Evolutionary conservation across 2,888 invertebrate genomes (phyloP).

Genomic region (Pristionchus entomophagus): DNA sequence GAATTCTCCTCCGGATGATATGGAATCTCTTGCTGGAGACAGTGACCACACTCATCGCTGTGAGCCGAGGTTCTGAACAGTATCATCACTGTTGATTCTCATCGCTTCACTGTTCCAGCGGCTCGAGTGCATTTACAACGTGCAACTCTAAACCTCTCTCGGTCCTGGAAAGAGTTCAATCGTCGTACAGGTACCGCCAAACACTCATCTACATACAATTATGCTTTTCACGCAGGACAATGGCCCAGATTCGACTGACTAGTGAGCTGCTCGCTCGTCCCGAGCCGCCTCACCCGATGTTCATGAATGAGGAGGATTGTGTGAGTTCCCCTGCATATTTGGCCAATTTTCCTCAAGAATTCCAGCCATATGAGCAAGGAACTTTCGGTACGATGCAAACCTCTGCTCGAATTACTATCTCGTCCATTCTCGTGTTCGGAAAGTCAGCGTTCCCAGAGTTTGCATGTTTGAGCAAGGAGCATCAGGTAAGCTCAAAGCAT

Average conservation of each 20-base stretch:
- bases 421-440: neutral
- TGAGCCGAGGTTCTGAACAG: neutral
- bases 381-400: neutral
- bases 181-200: neutral
- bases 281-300: neutral
- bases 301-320: constrained; percentile 6
- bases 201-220: no score
- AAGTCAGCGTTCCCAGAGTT: neutral
- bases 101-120: neutral
- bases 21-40: neutral
- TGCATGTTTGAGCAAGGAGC: neutral
- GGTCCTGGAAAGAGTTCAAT: neutral
- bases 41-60: neutral
- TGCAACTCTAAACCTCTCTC: neutral
- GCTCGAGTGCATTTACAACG: no score
- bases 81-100: neutral
- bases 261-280: neutral
- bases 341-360: neutral
- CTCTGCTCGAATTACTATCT: neutral
- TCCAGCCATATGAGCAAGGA: neutral
- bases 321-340: neutral
- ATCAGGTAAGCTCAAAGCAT: neutral
- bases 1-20: neutral
- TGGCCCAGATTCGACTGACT: neutral
- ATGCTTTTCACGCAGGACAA: neutral